Base-by-base conservation (phyloP, 2,888 invertebrate species). In the Pheosia gnoma region DNA sequence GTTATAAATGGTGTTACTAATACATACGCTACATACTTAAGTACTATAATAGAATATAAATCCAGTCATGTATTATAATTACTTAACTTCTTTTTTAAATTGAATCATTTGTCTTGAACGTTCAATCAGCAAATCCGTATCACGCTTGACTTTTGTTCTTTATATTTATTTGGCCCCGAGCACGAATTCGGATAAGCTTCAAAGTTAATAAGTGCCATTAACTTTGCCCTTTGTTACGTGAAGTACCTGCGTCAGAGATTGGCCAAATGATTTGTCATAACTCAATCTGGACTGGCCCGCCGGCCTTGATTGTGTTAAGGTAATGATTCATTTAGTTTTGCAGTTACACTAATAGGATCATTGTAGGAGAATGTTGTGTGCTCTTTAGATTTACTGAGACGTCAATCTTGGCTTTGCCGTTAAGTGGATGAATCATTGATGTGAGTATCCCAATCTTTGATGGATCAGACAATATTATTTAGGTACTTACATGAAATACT, bases 301-400 rank as follows among this genome's bases (percentile, higher is more conserved):
- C 67, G 74, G 74, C 79, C 79, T 84, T 81, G 79, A 77, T 82
- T 74, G 74, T 65, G 78, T 82, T 81, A 75, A 76, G 78, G 73
- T 78, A 81, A 81, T 84, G 81, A 83, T 74, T 84, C 82, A 80
- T 70, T 70, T 61, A 9, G 57, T 65, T 60, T 68, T 67, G 64
- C 66, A 68, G 66, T 62, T 58, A 49, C 59, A 58, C 59, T 75
- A 66, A 73, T 78, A 75, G 67, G 71, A 75, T 77, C 75, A 72
- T 60, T 64, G 58, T 62, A 68, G 43, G 45, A 57, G 59, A 72
- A 75, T 65, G 41, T 59, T 38, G 38, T 57, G 45, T 57, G 43
- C 57, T 57, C 57, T 45, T 57, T 43, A 25, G 57, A 57, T 45
- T 57, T 57, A 39, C 45, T 45, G 4, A 53, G 60, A 60, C 56